phyloP scores from a whole-genome alignment of 2,113 vertebrate genomes.

The Paradoxurus hermaphroditus region DNA sequence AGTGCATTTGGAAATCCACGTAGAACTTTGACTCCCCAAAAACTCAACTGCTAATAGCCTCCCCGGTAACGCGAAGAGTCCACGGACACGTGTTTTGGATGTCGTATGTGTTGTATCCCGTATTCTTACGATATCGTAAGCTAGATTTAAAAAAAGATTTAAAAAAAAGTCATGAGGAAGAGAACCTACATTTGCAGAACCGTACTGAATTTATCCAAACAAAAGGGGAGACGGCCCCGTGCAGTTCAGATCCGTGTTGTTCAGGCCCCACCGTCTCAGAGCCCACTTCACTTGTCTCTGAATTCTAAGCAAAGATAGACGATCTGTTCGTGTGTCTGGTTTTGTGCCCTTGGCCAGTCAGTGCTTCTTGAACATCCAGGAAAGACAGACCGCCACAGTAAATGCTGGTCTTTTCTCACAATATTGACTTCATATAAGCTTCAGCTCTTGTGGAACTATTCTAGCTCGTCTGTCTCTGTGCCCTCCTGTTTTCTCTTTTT shows the following conservation, averaged over 20 bases:
- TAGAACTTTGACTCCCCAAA: not conserved
- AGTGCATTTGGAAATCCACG: not conserved
- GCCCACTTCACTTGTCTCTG: not conserved
- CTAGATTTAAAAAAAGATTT: no score
- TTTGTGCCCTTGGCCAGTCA: not conserved
- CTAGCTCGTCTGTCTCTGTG: not conserved
- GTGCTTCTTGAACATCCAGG: not conserved
- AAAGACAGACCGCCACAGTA: not conserved
- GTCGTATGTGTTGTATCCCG: not conserved
- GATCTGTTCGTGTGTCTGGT: not conserved
- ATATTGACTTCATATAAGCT: not conserved
- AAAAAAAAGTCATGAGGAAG: not conserved
- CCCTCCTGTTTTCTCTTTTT: not conserved
- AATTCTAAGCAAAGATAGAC: not conserved
- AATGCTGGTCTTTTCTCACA: not conserved
- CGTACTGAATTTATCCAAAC: not conserved
- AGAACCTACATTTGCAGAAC: not conserved
- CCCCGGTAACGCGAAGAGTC: not conserved
- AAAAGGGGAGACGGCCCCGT: not conserved
- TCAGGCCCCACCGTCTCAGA: not conserved
- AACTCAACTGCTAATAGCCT: not conserved
- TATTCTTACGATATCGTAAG: not conserved
- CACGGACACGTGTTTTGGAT: not conserved
- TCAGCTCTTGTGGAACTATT: not conserved
- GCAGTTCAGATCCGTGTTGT: not conserved